Percentiles rank a stretch among this genome's conserved stretches.
Conservation (phyloP, 2,113 vertebrate species). For the Lamprotornis superbus region DNA sequence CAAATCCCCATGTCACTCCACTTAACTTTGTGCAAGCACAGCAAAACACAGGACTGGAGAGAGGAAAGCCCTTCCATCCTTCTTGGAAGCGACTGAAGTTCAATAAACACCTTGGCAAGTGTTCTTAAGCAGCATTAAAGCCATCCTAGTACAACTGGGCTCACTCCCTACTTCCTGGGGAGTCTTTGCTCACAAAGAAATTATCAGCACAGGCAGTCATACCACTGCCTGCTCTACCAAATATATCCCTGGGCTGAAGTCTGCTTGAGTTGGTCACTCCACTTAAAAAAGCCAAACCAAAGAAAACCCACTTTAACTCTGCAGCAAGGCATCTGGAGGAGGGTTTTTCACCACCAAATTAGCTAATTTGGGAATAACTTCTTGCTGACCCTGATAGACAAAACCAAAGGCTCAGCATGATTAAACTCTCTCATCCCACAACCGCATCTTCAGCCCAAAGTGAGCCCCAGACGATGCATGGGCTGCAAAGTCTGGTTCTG, state of each 20-base stretch:
- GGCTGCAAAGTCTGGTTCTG: background rate
- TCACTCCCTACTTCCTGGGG: background rate
- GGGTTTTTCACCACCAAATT: background rate
- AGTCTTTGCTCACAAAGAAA: background rate
- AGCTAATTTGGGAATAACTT: background rate
- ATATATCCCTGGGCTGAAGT: background rate
- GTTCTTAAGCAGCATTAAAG: background rate
- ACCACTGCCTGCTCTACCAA: background rate
- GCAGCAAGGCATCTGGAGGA: background rate
- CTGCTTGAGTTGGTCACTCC: background rate
- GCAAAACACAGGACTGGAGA: background rate
- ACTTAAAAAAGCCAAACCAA: background rate
- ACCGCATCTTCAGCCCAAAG: background rate
- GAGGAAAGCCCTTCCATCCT: background rate
- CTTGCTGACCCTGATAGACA: background rate
- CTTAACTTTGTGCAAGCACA: background rate
- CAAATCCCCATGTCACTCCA: accelerated
- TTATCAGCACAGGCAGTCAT: background rate
- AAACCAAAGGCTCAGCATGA: background rate
- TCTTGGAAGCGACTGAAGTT: background rate
- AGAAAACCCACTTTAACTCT: background rate
- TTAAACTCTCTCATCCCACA: background rate
- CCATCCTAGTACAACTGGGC: background rate
- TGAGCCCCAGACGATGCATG: background rate
- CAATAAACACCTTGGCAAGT: background rate